Evolutionary conservation across 2,888 invertebrate genomes (phyloP), one percentile per base, ranked within the genome.

Genomic region (Lathronympha strigana): DNA sequence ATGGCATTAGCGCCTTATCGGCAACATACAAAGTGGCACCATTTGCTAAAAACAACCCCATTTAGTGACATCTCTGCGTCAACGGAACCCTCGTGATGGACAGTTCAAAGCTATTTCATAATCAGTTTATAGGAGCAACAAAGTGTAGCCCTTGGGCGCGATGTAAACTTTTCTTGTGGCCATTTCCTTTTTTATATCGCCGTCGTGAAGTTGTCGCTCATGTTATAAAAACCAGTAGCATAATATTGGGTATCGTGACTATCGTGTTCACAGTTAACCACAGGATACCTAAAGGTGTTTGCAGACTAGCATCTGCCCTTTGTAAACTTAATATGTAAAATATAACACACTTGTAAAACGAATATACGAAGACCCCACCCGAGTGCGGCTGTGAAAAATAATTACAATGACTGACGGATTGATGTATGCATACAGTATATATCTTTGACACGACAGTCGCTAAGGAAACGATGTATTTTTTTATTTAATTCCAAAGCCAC

Each of bases 181-280:
- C 6, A n/a, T 13, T 51, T 33, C 19, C 51, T 40, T 17, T 51
- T 50, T 50, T 40, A 40, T 13, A 45, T 38, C 28, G 21, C 40
- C 40, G 13, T 62, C 45, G 25, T 49, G 1, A 55, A 47, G 62
- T 54, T 62, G 36, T 55, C 54, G 55, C 25, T 51, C 33, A 19
- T 19, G 17, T n/a, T n/a, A 25, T 17, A 36, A 33, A 54, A 43
- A 40, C 40, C 40, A 40, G 40, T 15, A 17, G 40, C 40, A 40
- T 40, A 40, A 19, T 40, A 40, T 40, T 40, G 17, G 9, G 40
- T 40, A 8, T 40, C 40, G 17, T 40, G 17, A 3, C 17, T 40
- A 8, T 40, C 40, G 17, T 8, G 9, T 40, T 15, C 9, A 40
- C 40, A 17, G 8, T 17, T 15, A 17, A 40, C 17, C 17, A 9